A percentile compares a stretch with the other conserved stretches of the same genome.
phyloP scores from a whole-genome alignment of 2,888 invertebrate genomes.

The Tridacna crocea region DNA sequence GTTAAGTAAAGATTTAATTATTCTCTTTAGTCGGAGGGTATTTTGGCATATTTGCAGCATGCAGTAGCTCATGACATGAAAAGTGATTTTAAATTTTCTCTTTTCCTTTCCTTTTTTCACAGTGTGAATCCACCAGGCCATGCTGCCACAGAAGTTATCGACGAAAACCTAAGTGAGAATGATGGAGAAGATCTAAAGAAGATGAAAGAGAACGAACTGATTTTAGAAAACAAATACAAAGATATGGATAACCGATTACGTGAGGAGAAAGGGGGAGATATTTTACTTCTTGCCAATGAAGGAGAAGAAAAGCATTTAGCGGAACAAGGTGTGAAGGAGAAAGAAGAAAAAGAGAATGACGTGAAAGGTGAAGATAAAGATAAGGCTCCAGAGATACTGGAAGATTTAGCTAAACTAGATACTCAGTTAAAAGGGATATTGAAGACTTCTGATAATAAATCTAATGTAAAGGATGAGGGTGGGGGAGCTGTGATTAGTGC shows the following conservation, averaged over 20 bases:
- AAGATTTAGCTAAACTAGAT: slow-evolving; percentile 55
- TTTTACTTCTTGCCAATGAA: slow-evolving; percentile 67
- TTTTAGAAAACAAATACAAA: slow-evolving; percentile 72
- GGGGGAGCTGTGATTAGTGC: slow-evolving; percentile 8
- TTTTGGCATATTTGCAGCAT: too few relatives aligned
- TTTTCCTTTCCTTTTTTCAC: not conserved
- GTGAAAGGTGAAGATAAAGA: slow-evolving; percentile 48
- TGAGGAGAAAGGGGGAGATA: slow-evolving; percentile 74
- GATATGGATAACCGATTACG: slow-evolving; percentile 77
- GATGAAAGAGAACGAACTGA: slow-evolving; percentile 68
- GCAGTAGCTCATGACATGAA: too few relatives aligned
- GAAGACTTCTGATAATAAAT: slow-evolving; percentile 59
- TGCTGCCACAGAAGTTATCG: slow-evolving; percentile 81
- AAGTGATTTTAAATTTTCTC: too few relatives aligned
- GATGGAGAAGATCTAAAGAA: slow-evolving; percentile 76
- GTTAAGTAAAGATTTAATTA: too few relatives aligned
- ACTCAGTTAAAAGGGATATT: slow-evolving; percentile 62
- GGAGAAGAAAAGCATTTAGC: slow-evolving; percentile 74
- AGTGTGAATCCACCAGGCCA: slow-evolving; percentile 67
- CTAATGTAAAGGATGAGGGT: slow-evolving; percentile 48
- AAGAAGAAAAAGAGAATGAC: slow-evolving; percentile 61
- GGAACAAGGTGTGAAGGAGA: slow-evolving; percentile 75
- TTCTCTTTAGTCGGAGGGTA: too few relatives aligned
- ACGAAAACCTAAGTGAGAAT: slow-evolving; percentile 80
- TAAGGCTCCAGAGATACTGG: slow-evolving; percentile 43